These are phyloP conservation scores for Bombylius discolor DNA, from an alignment of 2,888 invertebrate species.

Conservation along the genomic window DNA sequence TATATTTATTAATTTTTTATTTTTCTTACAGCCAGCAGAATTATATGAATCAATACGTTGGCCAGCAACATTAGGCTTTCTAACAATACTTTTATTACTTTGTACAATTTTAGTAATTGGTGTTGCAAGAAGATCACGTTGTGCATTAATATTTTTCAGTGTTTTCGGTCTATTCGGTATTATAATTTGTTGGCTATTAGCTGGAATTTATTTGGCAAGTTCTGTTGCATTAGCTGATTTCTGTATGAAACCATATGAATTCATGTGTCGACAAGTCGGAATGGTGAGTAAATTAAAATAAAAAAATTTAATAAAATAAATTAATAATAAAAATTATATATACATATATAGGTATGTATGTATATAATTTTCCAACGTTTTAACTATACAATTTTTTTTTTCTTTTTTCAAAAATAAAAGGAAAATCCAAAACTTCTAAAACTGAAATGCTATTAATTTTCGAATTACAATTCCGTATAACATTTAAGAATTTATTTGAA, in stretches of 20 bases:
- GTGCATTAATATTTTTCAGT: conserved; percentile 79
- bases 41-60: conserved; percentile 36
- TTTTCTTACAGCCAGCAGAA: conserved; percentile 27
- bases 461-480: too few species aligned
- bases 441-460: too few species aligned
- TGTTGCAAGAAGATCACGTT: conserved; percentile 50
- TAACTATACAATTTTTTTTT: too few species aligned
- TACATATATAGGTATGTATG: too few species aligned
- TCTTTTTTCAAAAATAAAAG: too few species aligned
- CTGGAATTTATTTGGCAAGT: conserved; percentile 72
- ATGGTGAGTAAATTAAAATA: conserved; percentile 25
- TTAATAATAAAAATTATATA: too few species aligned
- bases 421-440: too few species aligned
- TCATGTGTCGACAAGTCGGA: conserved; percentile 35
- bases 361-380: too few species aligned
- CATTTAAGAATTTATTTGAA: too few species aligned
- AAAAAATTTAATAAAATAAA: too few species aligned
- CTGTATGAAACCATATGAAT: conserved; percentile 65
- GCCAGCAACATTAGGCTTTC: conserved; percentile 36
- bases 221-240: conserved; percentile 77
- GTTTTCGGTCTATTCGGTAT: conserved; percentile 56
- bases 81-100: conserved; percentile 31
- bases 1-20: not conserved
- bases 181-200: conserved; percentile 65
- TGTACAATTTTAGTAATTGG: conserved; percentile 36